Evolutionary conservation across 2,888 invertebrate genomes (phyloP).

Genomic region (Tyria jacobaeae): DNA sequence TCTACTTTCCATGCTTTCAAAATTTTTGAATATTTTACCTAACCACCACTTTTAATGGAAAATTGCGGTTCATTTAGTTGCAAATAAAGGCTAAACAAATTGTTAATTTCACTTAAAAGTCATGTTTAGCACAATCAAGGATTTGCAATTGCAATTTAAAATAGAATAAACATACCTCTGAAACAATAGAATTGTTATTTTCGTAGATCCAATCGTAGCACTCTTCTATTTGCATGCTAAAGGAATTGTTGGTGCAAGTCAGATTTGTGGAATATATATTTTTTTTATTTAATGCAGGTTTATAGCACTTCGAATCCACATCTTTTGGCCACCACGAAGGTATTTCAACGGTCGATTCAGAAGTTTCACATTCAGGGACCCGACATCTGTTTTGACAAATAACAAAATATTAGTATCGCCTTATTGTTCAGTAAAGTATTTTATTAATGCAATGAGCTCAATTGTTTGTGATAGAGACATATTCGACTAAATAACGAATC

Average conservation of each 20-base stretch:
- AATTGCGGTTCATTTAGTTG: too few relatives aligned
- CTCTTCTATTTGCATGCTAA: constrained; percentile 58
- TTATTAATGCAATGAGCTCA: constrained; percentile 35
- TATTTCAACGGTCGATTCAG: constrained; percentile 46
- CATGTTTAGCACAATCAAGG: too few relatives aligned
- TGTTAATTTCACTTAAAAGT: too few relatives aligned
- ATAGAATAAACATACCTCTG: constrained; percentile 58
- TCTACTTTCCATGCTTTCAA: too few relatives aligned
- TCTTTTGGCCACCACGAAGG: constrained; percentile 73
- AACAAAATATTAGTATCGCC: not conserved
- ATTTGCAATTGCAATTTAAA: not conserved
- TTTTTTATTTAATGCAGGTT: constrained; percentile 57
- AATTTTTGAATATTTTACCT: too few relatives aligned
- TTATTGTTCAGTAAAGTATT: constrained; percentile 15
- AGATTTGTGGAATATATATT: constrained; percentile 50
- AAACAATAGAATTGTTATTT: constrained; percentile 68
- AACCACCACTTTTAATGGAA: too few relatives aligned
- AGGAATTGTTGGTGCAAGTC: constrained; percentile 65
- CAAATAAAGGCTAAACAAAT: too few relatives aligned
- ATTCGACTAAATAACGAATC: not conserved
- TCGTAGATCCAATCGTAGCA: constrained; percentile 76
- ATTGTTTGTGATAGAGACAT: too few relatives aligned
- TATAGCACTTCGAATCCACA: constrained; percentile 63
- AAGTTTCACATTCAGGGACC: constrained; percentile 69
- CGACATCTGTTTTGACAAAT: constrained; percentile 61